Conservation (phyloP, 2,888 invertebrate species). For the Eueremaeus valkanovi region DNA sequence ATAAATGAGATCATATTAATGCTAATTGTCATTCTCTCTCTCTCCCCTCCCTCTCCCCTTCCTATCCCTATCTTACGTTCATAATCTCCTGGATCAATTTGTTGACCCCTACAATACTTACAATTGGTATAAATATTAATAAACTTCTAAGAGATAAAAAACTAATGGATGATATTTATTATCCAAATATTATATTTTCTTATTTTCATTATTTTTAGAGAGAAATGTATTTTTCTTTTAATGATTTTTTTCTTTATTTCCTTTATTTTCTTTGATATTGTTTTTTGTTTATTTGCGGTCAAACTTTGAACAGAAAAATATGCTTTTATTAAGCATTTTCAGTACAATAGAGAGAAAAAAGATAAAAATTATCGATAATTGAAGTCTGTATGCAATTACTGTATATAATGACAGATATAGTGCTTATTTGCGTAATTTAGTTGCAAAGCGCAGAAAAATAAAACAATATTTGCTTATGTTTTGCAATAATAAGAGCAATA, state of each 20-base stretch:
- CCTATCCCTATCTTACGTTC: not conserved
- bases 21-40: conserved; percentile 12
- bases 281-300: conserved; percentile 24
- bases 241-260: conserved; percentile 7
- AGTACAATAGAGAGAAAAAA: not conserved
- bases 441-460: not conserved
- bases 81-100: not conserved
- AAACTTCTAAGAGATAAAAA: not conserved
- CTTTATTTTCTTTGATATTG: not conserved
- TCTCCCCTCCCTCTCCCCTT: not conserved
- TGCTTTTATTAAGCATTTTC: not conserved
- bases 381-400: not conserved
- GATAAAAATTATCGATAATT: conserved; percentile 19
- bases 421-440: not conserved
- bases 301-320: not conserved
- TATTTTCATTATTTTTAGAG: not conserved
- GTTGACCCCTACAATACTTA: not conserved
- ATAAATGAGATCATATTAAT: conserved; percentile 21
- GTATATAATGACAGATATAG: not conserved
- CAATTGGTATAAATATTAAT: not conserved
- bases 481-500: not conserved
- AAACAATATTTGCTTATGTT: not conserved
- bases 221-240: conserved; percentile 25
- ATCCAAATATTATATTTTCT: not conserved
- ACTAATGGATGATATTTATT: conserved; percentile 13